Evolutionary conservation across 2,888 invertebrate species (phyloP).

Genomic region (Melieria crassipennis): DNA sequence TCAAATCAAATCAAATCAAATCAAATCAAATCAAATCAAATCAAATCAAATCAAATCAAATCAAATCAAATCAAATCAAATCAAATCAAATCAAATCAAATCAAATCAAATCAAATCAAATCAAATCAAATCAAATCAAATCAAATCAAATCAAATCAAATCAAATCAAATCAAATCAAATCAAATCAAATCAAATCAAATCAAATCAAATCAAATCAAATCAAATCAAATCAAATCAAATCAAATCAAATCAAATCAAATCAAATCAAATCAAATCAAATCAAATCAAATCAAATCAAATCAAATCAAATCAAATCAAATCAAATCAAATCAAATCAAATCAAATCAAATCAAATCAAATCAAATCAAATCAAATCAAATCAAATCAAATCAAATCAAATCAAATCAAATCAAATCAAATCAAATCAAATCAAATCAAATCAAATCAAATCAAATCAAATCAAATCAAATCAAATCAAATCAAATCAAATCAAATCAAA

Average conservation of each 20-base stretch:
- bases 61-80: background rate
- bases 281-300: background rate
- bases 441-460: slow-evolving; percentile 2
- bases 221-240: slow-evolving; percentile 4
- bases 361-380: background rate
- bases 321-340: background rate
- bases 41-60: slow-evolving; percentile 4
- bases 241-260: background rate
- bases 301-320: background rate
- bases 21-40: background rate
- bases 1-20: background rate
- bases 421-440: background rate
- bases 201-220: background rate
- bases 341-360: background rate
- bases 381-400: slow-evolving; percentile 11
- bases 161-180: background rate
- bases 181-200: background rate
- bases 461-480: background rate
- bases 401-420: background rate
- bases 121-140: background rate
- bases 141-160: slow-evolving; percentile 6
- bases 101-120: slow-evolving; percentile 11
- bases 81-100: background rate
- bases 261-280: slow-evolving; percentile 16
- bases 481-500: background rate